Base-by-base conservation (phyloP, 2,888 invertebrate genomes). In the Leptinotarsa tumamoca region DNA sequence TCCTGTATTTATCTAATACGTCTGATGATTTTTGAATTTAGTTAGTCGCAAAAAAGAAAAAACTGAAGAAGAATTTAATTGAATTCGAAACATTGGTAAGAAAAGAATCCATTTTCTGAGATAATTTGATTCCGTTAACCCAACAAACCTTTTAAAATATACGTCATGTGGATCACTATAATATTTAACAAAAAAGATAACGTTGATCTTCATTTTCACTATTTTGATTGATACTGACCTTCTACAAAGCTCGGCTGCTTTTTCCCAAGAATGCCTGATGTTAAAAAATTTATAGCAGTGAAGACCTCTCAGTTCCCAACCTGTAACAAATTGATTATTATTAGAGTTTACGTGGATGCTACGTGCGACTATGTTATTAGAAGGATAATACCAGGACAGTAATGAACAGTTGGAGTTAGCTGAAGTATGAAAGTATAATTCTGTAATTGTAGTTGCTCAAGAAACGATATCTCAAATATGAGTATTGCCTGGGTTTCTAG, bases 201-300 rank as follows among this genome's bases (percentile, higher is more conserved):
- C 13, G 23, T 63, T 33, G 33, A 33, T 33, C 33, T 10, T 17
- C 2, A 66, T 17, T 23, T 43, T 43, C 27, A 23, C 21, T 23
- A 27, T 3, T 10, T 17, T 50, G 7, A 54, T n/a, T 56, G 54
- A 74, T 79, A 89, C 90, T 92, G 90, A 97, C 97, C 96, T 95
- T 91, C 95, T 94, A 91, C 97, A 97, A 90, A 97, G 91, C 90
- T 97, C 96, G 81, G 96, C 96, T 83, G 97, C 96, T 90, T 96
- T 96, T 90, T 96, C 95, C 97, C 97, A 97, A 81, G 97, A 97
- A 91, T 97, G 97, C 89, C 94, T 94, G 88, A 97, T 97, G 90
- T 95, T 96, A 90, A 97, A 97, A 91, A 96, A 97, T 92, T 96
- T 97, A 90, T 97, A 97, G 90, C 97, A 97, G 89, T 96, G 93